Base-by-base conservation (phyloP, 2,113 vertebrate genomes). In the Eulemur rufifrons region DNA sequence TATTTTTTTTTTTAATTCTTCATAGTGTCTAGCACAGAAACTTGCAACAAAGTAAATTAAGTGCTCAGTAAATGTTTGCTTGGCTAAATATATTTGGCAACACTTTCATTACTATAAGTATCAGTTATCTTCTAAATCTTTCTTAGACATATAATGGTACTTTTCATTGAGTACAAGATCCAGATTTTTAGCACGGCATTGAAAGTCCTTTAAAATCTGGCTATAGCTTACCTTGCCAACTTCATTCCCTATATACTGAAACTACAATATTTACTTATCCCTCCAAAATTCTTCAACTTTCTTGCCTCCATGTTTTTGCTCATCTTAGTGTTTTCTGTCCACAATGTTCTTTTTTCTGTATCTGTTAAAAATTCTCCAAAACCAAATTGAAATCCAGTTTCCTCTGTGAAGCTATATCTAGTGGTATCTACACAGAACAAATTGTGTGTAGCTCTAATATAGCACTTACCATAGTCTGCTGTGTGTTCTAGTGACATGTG, bases 281-380 rank as follows among this genome's bases (percentile, higher is more conserved):
- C 14, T 69, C 69, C 63, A 64, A 64, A 76, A 76, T 92, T 29
- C 77, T 92, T 50, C 74, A 94, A 69, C 45, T 66, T 94, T 87
- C 29, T 86, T 76, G 13, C 8, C 64, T 73, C 12, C 6, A 18
- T 50, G 12, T 29, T 89, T 66, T 56, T 59, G 32, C n/a, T 89
- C 68, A 74, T 59, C 83, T 94, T 90, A 59, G 29, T 39, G 77
- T 95, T 66, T 17, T 96, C 71, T 88, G 6, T 17, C 66, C 82
- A 4, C 73, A 66, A 82, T 83, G 34, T 45, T 88, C 47, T 86
- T 81, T 81, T 47, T 39, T 13, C 61, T 23, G 34, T 54, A 71
- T 66, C 50, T 86, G 21, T 76, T 85, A 83, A 89, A 73, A 94
- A 56, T 80, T 0, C 18, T 89, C 10, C 63, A 42, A 93, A 97